Conservation (phyloP, 2,797 vertebrate genomes). For the Intellagama lesueurii region DNA sequence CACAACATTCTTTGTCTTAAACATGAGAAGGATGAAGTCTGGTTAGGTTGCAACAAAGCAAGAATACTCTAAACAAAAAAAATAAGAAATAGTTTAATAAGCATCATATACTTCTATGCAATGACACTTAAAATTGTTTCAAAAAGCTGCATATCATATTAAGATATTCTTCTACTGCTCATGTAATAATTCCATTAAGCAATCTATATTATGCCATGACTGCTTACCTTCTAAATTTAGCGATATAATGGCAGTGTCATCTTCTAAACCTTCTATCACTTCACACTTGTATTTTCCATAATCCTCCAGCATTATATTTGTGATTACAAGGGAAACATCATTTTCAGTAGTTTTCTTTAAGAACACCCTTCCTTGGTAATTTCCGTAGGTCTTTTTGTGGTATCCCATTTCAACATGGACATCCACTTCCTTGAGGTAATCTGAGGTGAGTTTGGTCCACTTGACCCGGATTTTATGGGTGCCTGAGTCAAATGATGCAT, state of each 20-base stretch:
- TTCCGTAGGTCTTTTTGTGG: conserved; percentile 85
- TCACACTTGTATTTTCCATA: conserved; percentile 91
- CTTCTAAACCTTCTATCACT: conserved; percentile 88
- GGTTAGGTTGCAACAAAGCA: background rate
- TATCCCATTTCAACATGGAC: conserved; percentile 90
- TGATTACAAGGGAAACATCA: conserved; percentile 88
- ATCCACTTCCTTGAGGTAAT: conserved; percentile 87
- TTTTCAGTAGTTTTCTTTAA: conserved; percentile 79
- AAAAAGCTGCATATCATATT: background rate
- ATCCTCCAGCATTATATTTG: conserved; percentile 83
- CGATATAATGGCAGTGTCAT: conserved; percentile 79
- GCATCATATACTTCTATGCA: background rate
- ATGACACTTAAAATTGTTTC: background rate
- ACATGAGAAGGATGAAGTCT: background rate
- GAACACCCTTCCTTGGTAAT: conserved; percentile 83
- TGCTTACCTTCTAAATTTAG: conserved; percentile 84
- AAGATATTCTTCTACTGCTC: background rate
- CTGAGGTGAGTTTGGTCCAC: conserved; percentile 91
- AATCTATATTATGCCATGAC: background rate
- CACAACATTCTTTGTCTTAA: background rate
- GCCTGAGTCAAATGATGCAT: conserved; percentile 73
- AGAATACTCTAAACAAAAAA: background rate
- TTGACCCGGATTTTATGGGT: conserved; percentile 85
- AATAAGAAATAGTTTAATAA: background rate
- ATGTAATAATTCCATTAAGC: fast-evolving